Conservation (phyloP, 2,797 vertebrate genomes). For the Eremophila alpestris region DNA sequence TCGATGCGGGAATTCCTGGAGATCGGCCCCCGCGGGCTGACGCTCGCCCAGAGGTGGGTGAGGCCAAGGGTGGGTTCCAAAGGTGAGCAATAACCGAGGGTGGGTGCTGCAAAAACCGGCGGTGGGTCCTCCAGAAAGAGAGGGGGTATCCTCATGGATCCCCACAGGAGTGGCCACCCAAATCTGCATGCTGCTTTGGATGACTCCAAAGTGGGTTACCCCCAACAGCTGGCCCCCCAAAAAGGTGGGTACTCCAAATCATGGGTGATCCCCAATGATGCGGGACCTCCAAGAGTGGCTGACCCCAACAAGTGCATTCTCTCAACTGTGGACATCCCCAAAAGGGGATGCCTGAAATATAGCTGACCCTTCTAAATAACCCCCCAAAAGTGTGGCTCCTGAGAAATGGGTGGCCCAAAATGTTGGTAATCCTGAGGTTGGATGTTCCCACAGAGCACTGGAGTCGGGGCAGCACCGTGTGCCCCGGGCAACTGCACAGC, state of each 20-base stretch:
- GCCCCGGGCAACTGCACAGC: constrained; percentile 62
- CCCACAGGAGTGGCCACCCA: not conserved
- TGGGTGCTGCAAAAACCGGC: not conserved
- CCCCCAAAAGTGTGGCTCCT: rapidly evolving
- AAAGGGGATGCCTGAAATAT: not conserved
- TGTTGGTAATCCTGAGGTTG: rapidly evolving
- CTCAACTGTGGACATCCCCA: too few species aligned
- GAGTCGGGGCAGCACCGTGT: constrained; percentile 76
- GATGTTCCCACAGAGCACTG: constrained; percentile 75
- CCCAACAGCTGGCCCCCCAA: not conserved
- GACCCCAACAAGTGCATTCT: too few species aligned
- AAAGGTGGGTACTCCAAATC: not conserved
- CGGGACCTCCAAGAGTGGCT: too few species aligned
- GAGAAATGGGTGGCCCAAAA: too few species aligned
- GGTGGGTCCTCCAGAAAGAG: not conserved
- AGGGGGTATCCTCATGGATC: not conserved
- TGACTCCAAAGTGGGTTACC: not conserved
- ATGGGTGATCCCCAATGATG: not conserved
- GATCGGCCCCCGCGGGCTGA: constrained; percentile 71
- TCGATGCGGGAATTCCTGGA: constrained; percentile 81
- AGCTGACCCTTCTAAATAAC: not conserved
- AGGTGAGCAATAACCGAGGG: too few species aligned
- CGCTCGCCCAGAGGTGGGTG: not conserved
- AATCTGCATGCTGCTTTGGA: not conserved
- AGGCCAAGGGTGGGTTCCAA: not conserved